Conservation (phyloP, 2,888 invertebrate genomes). For the Eupithecia exiguata region DNA sequence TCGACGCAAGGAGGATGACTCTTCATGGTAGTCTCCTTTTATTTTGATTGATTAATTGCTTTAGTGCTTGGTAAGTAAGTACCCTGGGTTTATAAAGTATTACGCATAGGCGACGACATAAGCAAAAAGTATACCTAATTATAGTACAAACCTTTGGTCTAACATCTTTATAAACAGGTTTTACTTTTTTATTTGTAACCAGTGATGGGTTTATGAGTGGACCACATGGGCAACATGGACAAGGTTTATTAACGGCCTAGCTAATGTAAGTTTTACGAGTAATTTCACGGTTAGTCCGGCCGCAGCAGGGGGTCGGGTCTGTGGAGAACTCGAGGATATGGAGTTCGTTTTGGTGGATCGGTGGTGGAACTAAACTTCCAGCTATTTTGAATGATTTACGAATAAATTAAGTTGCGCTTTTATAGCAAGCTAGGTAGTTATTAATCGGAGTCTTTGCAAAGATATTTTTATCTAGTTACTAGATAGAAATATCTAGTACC, state of each 20-base stretch:
- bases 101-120: too few relatives aligned
- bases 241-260: slow-evolving; percentile 62
- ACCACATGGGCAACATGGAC: slow-evolving; percentile 70
- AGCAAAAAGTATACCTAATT: too few relatives aligned
- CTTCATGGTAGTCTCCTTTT: too few relatives aligned
- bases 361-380: background rate
- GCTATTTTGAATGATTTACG: background rate
- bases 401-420: too few relatives aligned
- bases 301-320: slow-evolving; percentile 61
- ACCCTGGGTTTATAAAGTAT: too few relatives aligned
- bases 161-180: background rate
- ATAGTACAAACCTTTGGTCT: background rate
- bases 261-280: slow-evolving; percentile 81
- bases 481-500: too few relatives aligned
- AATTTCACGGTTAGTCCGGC: slow-evolving; percentile 78
- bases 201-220: slow-evolving; percentile 67
- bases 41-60: too few relatives aligned
- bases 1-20: too few relatives aligned
- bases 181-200: slow-evolving; percentile 3
- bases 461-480: too few relatives aligned
- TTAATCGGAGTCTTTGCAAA: too few relatives aligned
- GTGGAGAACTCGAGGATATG: background rate
- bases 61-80: too few relatives aligned
- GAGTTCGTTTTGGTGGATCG: background rate
- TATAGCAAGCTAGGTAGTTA: too few relatives aligned